Evolutionary conservation across 2,797 vertebrate genomes (phyloP).

Genomic region (Chaetodon trifasciatus): DNA sequence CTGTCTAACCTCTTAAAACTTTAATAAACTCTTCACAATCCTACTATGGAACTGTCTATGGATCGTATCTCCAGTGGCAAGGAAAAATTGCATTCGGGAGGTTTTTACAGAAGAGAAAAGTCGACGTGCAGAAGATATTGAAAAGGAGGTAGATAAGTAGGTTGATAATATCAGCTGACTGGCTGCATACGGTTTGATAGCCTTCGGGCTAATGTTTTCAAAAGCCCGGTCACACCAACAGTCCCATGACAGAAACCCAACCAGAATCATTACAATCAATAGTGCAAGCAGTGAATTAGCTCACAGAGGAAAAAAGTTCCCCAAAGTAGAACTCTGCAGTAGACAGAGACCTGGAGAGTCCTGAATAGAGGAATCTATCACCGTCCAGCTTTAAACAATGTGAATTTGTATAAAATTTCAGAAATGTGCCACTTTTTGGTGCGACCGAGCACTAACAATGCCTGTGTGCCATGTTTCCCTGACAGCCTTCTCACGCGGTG

Average conservation of each 20-base stretch:
- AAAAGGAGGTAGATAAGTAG: not conserved
- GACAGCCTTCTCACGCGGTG: not conserved
- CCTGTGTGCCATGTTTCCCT: constrained; percentile 5
- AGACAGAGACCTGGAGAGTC: not conserved
- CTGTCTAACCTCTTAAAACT: not conserved
- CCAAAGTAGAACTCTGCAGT: not conserved
- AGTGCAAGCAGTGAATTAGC: not conserved
- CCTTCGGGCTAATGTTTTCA: not conserved
- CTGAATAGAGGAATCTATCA: not conserved
- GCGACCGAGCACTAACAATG: not conserved
- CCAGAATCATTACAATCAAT: not conserved
- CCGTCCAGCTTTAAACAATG: not conserved
- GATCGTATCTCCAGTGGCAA: not conserved
- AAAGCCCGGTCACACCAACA: not conserved
- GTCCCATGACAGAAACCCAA: not conserved
- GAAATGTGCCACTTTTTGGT: not conserved
- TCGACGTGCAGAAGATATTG: not conserved
- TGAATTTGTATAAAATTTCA: too few species aligned
- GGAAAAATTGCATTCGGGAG: not conserved
- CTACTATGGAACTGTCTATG: not conserved
- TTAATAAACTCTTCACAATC: not conserved
- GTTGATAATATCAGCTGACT: not conserved
- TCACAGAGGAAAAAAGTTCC: not conserved
- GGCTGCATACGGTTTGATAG: not conserved
- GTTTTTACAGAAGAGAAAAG: not conserved